Base-by-base conservation (phyloP, 1,140 invertebrate species). In the Sitobion miscanthi region DNA sequence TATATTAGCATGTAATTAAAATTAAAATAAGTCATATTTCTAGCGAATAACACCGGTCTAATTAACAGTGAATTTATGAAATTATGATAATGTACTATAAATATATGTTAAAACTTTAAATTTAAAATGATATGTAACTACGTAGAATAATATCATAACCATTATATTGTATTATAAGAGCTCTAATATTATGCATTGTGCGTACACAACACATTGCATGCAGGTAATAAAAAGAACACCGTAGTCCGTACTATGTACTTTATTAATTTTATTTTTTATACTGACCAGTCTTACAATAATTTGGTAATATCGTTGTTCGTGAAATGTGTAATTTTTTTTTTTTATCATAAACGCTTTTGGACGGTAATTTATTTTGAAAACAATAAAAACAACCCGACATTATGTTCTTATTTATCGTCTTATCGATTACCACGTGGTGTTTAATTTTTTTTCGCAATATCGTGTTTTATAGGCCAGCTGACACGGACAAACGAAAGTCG, bases 401-500 rank as follows among this genome's bases (percentile, higher is more conserved):
- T 9, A n/a, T 77, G n/a, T 77, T 69, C 5, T 77, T n/a, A 77
- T 77, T 77, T n/a, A n/a, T 17, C 30, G 14, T 77, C 4, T 77
- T 77, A 77, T 77, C 62, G 62, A 77, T n/a, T 77, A 77, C 62
- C 62, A 77, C 30, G 62, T n/a, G n/a, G n/a, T n/a, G 62, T 4
- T 77, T 17, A 77, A 6, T 77, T 77, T 77, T 77, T 54, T 77
- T 77, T 77, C 62, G 30, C 62, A 77, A 77, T n/a, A 77, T n/a
- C 6, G 3, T 77, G n/a, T n/a, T 77, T 77, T n/a, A 77, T 77
- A 77, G 62, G 62, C 62, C 62, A 77, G 62, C 62, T 77, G 62
- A 77, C 62, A 69, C n/a, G 62, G 62, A n/a, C 62, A 77, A 77
- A 77, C 62, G n/a, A 77, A 77, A 77, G n/a, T 77, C 62, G 30